phyloP scores from a whole-genome alignment of 2,113 vertebrate species.

The Natator depressus region DNA sequence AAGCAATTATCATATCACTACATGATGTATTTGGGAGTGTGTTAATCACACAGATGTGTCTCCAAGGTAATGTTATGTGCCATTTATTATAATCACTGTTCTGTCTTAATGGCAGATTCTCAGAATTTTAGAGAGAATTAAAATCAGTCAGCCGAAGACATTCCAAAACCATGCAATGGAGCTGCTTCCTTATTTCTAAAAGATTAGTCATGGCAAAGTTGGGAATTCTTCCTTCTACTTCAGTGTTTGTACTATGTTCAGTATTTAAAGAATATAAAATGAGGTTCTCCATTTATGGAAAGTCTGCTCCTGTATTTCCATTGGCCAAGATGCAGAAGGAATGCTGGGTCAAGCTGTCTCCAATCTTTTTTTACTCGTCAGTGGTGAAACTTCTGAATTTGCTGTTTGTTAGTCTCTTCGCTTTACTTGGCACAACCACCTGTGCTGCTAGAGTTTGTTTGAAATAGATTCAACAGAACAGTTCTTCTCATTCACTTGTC shows the following conservation, averaged over 20 bases:
- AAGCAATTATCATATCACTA: not conserved
- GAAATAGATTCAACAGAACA: not conserved
- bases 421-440: not conserved
- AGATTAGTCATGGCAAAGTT: not conserved
- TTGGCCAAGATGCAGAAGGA: not conserved
- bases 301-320: not conserved
- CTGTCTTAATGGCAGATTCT: constrained; percentile 7
- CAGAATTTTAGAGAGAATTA: constrained; percentile 23
- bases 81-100: not conserved
- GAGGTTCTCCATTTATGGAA: not conserved
- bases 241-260: not conserved
- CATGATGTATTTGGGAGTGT: not conserved
- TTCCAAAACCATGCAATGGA: constrained; percentile 18
- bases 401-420: not conserved
- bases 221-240: not conserved
- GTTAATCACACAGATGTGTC: constrained; percentile 6
- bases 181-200: not conserved
- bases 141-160: constrained; percentile 1
- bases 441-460: not conserved
- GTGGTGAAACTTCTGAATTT: not conserved
- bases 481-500: not conserved
- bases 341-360: not conserved
- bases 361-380: not conserved
- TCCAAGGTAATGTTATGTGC: not conserved
- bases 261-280: not conserved